Base-by-base conservation (phyloP, 2,888 invertebrate species). In the Osmoderma eremita region DNA sequence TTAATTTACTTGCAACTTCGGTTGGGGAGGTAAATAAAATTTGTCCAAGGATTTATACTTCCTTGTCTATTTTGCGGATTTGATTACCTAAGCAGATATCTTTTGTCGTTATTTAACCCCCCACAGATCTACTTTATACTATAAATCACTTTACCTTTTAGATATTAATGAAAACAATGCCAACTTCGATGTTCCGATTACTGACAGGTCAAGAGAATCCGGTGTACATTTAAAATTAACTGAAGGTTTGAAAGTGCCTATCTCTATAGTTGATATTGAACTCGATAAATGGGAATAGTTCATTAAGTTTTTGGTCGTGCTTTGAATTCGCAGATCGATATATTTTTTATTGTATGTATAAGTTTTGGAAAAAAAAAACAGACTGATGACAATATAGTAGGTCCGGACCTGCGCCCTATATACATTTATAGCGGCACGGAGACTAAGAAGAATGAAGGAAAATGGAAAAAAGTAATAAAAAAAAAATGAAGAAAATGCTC, bases 91-190 rank as follows among this genome's bases (percentile, higher is more conserved):
- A n/a, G n/a, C n/a, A n/a, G n/a, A n/a, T n/a, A n/a, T n/a, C n/a
- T n/a, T n/a, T n/a, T n/a, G n/a, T n/a, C n/a, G n/a, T n/a, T n/a
- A n/a, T n/a, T n/a, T n/a, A n/a, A n/a, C n/a, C n/a, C n/a, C n/a
- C n/a, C n/a, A n/a, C n/a, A n/a, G n/a, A n/a, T n/a, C n/a, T n/a
- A n/a, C n/a, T n/a, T n/a, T n/a, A n/a, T n/a, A n/a, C n/a, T 30
- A 8, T 30, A 6, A 42, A 50, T 56, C 15, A 42, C 20, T 62
- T 41, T 49, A 30, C 12, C 71, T 86, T 88, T 36, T 88, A 98
- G 97, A 99, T 99, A 78, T 88, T 98, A 78, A 99, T 99, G 98
- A 99, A 99, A 86, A 99, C 99, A 69, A 99, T 99, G 99, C 99
- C 99, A 77, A 99, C 99, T 74, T 98, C 98, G 73, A 99, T 99